phyloP scores from a whole-genome alignment of 2,797 vertebrate species.

The Clarias pachynema region DNA sequence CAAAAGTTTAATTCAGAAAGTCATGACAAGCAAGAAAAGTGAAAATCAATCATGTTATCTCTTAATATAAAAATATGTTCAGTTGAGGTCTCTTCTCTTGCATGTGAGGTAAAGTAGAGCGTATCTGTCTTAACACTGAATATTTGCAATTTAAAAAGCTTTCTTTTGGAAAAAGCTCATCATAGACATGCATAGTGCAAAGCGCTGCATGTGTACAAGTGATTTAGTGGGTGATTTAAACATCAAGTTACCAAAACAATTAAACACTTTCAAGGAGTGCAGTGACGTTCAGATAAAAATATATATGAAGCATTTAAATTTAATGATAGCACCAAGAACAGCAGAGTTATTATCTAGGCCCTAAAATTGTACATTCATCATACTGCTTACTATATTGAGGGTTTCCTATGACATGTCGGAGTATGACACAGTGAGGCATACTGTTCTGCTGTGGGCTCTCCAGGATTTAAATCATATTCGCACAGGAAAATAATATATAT shows the following conservation, averaged over 20 bases:
- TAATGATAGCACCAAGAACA: constrained; percentile 54
- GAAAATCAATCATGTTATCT: constrained; percentile 8
- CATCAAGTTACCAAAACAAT: constrained; percentile 43
- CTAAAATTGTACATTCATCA: constrained; percentile 56
- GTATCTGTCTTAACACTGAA: constrained; percentile 37
- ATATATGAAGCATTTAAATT: constrained; percentile 36
- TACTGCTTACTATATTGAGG: constrained; percentile 28
- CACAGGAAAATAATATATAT: constrained; percentile 61
- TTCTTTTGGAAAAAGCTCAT: constrained; percentile 41
- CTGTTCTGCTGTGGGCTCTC: constrained; percentile 72
- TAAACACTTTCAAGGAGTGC: constrained; percentile 44
- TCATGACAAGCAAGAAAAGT: constrained; percentile 39
- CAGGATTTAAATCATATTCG: constrained; percentile 68
- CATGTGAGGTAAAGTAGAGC: constrained; percentile 57
- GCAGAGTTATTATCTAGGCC: constrained; percentile 45
- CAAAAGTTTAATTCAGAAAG: constrained; percentile 35
- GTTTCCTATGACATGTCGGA: constrained; percentile 35
- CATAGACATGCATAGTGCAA: constrained; percentile 53
- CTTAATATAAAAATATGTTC: constrained; percentile 50
- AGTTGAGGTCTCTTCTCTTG: constrained; percentile 51
- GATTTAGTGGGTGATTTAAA: constrained; percentile 14
- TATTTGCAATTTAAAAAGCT: constrained; percentile 33
- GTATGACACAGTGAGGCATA: constrained; percentile 76
- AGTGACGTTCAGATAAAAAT: constrained; percentile 45
- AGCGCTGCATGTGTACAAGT: constrained; percentile 41